These are phyloP conservation scores for Orthosia gracilis DNA, from an alignment of 2,888 invertebrate species.

Conservation along the genomic window DNA sequence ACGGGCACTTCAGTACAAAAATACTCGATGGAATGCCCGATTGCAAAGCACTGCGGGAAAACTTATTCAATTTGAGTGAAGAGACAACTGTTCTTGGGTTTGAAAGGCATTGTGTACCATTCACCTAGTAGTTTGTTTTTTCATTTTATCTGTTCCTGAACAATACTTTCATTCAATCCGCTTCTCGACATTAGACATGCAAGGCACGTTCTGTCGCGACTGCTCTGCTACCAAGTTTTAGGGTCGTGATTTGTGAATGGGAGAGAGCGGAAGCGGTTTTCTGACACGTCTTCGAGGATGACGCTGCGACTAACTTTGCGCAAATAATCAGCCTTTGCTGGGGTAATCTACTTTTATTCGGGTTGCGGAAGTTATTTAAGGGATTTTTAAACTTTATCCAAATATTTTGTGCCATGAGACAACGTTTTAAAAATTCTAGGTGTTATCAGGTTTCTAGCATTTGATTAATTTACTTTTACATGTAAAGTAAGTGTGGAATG, in stretches of 20 bases:
- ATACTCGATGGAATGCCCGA: conserved; percentile 74
- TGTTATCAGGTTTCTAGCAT: no score
- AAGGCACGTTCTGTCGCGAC: conserved; percentile 84
- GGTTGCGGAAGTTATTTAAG: not conserved
- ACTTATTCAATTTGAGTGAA: conserved; percentile 89
- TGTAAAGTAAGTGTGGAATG: no score
- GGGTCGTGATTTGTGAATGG: conserved; percentile 66
- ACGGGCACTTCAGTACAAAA: conserved; percentile 70
- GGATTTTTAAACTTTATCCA: not conserved
- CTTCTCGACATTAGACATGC: conserved; percentile 83
- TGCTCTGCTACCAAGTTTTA: conserved; percentile 75
- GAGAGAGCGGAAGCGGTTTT: conserved; percentile 66
- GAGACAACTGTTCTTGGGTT: conserved; percentile 86
- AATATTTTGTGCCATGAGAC: not conserved
- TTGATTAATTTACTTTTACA: no score
- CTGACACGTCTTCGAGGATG: conserved; percentile 23
- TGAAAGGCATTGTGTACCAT: conserved; percentile 84
- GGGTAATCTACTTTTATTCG: not conserved
- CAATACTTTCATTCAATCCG: conserved; percentile 89
- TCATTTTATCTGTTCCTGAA: conserved; percentile 83
- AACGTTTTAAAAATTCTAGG: not conserved
- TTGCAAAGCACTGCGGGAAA: conserved; percentile 84
- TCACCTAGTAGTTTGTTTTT: conserved; percentile 78
- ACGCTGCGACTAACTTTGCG: conserved; percentile 14
- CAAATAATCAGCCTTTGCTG: conserved; percentile 4